Conservation (phyloP, 2,797 vertebrate genomes). For the Silurus lanzhouensis region DNA sequence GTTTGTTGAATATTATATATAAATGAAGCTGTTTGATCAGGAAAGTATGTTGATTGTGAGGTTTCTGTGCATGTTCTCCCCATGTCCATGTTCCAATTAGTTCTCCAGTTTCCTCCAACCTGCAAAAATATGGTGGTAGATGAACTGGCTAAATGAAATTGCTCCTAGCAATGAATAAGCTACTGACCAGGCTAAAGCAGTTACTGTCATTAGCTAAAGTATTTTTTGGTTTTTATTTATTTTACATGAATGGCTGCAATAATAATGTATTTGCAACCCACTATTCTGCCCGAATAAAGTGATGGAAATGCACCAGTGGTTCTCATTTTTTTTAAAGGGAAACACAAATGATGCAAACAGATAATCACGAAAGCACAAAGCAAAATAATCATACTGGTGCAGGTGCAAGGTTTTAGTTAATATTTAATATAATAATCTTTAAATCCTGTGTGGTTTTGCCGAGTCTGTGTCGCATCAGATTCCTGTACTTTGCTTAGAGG, state of each 20-base stretch:
- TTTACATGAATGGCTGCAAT: neutral
- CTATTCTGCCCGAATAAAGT: neutral
- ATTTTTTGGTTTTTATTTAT: neutral
- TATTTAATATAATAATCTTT: neutral
- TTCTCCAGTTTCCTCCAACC: neutral
- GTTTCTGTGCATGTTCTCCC: neutral
- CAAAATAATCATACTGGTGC: neutral
- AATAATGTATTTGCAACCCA: neutral
- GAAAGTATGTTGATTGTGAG: neutral
- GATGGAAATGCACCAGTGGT: neutral
- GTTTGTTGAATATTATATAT: neutral
- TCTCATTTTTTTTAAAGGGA: neutral
- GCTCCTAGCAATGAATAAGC: neutral
- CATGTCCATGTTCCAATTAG: neutral
- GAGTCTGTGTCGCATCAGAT: neutral
- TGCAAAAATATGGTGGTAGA: neutral
- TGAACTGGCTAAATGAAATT: neutral
- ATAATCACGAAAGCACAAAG: neutral
- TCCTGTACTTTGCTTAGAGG: too few species aligned
- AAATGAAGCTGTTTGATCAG: neutral
- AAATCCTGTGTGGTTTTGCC: neutral
- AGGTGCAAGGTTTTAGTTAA: neutral
- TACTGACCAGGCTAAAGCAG: neutral
- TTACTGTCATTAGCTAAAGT: neutral
- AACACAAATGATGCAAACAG: neutral